Base-by-base conservation (phyloP, 2,797 vertebrate species). In the Pseudopleuronectes americanus region DNA sequence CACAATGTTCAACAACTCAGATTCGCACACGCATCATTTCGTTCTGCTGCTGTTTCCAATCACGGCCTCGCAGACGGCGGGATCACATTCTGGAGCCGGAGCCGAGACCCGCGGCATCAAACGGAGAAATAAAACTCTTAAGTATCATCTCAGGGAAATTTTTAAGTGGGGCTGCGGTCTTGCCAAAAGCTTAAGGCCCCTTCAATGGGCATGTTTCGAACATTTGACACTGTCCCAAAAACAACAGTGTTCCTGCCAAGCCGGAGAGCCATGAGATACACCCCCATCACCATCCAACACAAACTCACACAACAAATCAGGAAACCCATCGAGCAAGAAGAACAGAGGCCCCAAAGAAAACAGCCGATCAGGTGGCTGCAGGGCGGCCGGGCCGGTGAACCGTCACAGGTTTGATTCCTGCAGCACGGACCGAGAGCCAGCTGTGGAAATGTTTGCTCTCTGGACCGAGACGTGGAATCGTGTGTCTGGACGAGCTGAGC, bases 171-270 rank as follows among this genome's bases (percentile, higher is more conserved):
- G 43, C 77, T 26, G 78, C 41, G 45, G 84, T 52, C 75, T 75
- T 41, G 69, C 86, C 80, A 84, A 80, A 61, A 77, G 72, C 84
- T 79, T 72, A 60, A 65, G 53, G 4, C 36, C 48, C 19, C 51
- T 66, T 81, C 49, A 49, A 51, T 56, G 85, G 84, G 77, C 79
- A 87, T 82, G 84, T 87, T 89, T 82, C 1, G 57, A 90, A 86
- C 77, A 41, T 88, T 90, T 90, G 87, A 90, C 77, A 81, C 31
- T 0, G 26, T 80, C 85, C 89, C 90, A 91, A 90, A 80, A 85
- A 86, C 81, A 91, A 92, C 84, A 84, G 21, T 0, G 24, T 19
- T 79, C 57, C 86, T 85, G 90, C 90, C 90, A 91, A 88, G 83
- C 70, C 67, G 8, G 65, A 75, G 62, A 79, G 80, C 85, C 71